Percentiles rank a stretch among this genome's conserved stretches.
Conservation (phyloP, 92 coral and sea anemone genomes). For the Epizoanthus scotinus region DNA sequence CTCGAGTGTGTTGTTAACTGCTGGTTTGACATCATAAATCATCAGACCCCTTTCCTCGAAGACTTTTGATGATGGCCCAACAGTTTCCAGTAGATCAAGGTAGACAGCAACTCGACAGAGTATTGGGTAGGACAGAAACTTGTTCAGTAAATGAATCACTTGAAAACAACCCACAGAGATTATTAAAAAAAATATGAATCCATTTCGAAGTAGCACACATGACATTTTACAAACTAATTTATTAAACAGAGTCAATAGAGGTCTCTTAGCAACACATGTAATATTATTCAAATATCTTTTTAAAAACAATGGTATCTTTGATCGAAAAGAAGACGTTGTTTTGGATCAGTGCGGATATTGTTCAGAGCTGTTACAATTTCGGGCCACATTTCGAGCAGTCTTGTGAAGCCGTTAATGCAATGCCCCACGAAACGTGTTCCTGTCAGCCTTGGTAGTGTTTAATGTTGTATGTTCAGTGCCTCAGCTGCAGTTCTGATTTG, state of each 20-base stretch:
- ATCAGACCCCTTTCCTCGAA: conserved; percentile 29
- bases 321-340: conserved; percentile 1
- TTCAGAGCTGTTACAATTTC: conserved; percentile 20
- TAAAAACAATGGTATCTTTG: conserved; percentile 4
- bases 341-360: conserved; percentile 11
- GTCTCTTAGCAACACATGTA: background rate
- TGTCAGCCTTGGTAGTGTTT: conserved; percentile 18
- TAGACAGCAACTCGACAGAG: conserved; percentile 35
- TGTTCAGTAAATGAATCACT: conserved; percentile 34
- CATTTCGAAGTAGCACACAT: background rate
- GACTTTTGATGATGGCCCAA: conserved; percentile 29
- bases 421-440: conserved; percentile 11
- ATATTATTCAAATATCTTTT: background rate
- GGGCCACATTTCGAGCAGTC: conserved; percentile 34
- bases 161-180: background rate
- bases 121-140: conserved; percentile 28
- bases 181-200: conserved; percentile 2
- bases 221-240: background rate
- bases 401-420: background rate
- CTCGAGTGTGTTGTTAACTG: conserved; percentile 28
- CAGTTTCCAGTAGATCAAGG: conserved; percentile 28
- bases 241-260: background rate
- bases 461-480: conserved; percentile 29
- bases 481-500: conserved; percentile 22
- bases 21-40: conserved; percentile 24